Evolutionary conservation across 2,113 vertebrate species (phyloP).

Genomic region (Xiphophorus hellerii): DNA sequence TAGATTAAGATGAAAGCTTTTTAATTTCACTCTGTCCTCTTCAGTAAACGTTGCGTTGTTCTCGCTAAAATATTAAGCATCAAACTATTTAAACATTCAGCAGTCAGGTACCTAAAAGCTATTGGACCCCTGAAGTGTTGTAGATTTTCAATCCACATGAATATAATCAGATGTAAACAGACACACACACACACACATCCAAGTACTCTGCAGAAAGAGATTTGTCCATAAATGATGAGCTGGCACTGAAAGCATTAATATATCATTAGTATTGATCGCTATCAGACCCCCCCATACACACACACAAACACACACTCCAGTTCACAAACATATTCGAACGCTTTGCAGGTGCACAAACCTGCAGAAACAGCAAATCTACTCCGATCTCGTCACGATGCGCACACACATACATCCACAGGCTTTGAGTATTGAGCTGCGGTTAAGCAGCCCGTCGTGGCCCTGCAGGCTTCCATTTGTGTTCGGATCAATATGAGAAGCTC

Average conservation of each 20-base stretch:
- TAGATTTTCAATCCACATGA: background rate
- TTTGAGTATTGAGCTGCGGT: constrained; percentile 71
- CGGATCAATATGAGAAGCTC: constrained; percentile 66
- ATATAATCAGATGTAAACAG: background rate
- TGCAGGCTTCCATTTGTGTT: constrained; percentile 59
- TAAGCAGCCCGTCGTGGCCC: constrained; percentile 48
- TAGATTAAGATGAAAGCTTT: constrained; percentile 53
- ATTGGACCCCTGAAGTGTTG: background rate
- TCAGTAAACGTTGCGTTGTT: background rate
- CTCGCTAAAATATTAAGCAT: background rate
- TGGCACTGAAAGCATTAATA: constrained; percentile 89
- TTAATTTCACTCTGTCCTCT: constrained; percentile 16
- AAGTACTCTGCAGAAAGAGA: constrained; percentile 60
- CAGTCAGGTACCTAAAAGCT: background rate
- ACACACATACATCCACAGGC: constrained; percentile 22
- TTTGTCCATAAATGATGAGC: constrained; percentile 79
- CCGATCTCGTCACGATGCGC: constrained; percentile 16
- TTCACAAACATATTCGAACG: constrained; percentile 13
- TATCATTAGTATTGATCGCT: constrained; percentile 90
- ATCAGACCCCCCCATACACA: constrained; percentile 64
- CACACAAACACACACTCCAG: constrained; percentile 32
- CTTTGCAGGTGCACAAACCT: constrained; percentile 15
- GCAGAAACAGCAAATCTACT: constrained; percentile 56
- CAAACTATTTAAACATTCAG: background rate
- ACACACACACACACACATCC: background rate